phyloP scores from a whole-genome alignment of 2,797 vertebrate genomes.

The Limosa lapponica region DNA sequence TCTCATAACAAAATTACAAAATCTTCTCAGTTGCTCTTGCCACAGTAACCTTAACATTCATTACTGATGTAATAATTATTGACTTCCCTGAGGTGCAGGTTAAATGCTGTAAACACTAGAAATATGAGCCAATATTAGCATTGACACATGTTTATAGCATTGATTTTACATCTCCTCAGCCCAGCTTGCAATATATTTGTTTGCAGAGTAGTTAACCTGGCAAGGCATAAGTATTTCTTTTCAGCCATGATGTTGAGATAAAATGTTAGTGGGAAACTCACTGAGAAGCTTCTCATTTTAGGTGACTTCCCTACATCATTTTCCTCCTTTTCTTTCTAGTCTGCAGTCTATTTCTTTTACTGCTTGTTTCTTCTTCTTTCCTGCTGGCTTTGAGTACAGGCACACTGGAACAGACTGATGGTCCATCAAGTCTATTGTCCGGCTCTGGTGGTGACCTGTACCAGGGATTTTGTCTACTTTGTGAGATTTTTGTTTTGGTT shows the following conservation, averaged over 20 bases:
- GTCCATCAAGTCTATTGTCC: neutral
- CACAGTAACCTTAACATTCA: neutral
- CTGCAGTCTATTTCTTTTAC: neutral
- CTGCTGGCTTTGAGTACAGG: neutral
- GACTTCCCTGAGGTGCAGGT: conserved; percentile 8
- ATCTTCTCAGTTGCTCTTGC: neutral
- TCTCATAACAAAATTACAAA: neutral
- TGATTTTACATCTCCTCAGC: conserved; percentile 36
- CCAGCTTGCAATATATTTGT: conserved; percentile 13
- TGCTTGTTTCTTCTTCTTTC: neutral
- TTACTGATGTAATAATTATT: conserved; percentile 38
- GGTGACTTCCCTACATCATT: neutral
- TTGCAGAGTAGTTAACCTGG: conserved; percentile 9
- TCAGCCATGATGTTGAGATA: neutral
- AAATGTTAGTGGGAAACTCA: neutral
- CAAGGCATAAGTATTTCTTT: neutral
- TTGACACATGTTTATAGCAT: conserved; percentile 22
- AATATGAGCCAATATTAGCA: conserved; percentile 39
- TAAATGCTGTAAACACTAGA: conserved; percentile 37
- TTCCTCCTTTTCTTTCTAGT: neutral
- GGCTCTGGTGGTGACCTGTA: neutral
- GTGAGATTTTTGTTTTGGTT: neutral
- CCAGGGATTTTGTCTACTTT: neutral
- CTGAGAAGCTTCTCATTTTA: neutral
- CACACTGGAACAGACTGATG: neutral